phyloP scores from a whole-genome alignment of 64 coral and sea anemone species.

The Orbicella faveolata region DNA sequence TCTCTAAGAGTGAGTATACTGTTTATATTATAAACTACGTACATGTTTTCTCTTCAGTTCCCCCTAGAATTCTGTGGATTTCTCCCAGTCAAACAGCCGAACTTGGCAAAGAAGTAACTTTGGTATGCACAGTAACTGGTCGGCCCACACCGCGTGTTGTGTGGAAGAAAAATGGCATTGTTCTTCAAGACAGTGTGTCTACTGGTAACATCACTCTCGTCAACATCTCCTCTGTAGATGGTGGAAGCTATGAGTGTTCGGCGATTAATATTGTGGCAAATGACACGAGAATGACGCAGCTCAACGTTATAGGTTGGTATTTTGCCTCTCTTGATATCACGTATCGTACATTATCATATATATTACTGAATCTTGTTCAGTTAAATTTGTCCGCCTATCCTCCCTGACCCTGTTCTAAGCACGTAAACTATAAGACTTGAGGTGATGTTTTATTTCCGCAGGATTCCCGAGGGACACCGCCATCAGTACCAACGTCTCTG shows the following conservation, averaged over 20 bases:
- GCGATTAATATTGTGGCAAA: conserved; percentile 1
- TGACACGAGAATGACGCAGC: neutral
- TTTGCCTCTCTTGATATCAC: neutral
- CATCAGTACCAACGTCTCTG: conserved; percentile 24
- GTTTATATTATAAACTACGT: no score
- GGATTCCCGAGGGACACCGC: conserved; percentile 44
- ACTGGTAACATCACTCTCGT: conserved; percentile 8
- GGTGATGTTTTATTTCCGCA: neutral
- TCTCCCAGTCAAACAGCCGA: conserved; percentile 43
- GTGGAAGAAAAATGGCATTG: conserved; percentile 32
- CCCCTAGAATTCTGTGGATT: conserved; percentile 29
- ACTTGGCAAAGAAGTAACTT: neutral
- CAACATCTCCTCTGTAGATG: neutral
- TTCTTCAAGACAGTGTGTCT: neutral
- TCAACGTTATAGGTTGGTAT: conserved; percentile 3
- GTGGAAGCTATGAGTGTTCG: conserved; percentile 13
- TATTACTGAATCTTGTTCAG: no score
- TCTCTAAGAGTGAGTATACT: no score
- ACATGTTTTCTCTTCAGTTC: conserved; percentile 33
- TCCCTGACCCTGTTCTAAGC: no score
- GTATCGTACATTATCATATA: no score
- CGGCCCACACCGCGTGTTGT: neutral
- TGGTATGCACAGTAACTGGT: conserved; percentile 37
- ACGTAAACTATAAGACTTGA: neutral
- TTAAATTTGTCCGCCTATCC: no score